Conservation (phyloP, 2,888 invertebrate species). For the Heteropelma amictum region DNA sequence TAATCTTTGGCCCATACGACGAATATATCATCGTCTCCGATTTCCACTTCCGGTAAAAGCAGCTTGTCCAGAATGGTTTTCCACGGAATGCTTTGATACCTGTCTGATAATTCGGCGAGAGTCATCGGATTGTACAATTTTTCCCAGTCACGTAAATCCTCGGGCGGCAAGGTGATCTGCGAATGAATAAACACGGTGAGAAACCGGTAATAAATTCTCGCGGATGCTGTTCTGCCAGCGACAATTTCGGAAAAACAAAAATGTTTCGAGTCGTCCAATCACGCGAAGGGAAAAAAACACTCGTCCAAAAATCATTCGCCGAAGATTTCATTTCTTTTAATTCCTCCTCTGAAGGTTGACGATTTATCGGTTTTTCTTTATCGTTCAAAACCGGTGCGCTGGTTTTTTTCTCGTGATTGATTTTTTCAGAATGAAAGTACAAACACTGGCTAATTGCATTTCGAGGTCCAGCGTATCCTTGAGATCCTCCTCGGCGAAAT, state of each 20-base stretch:
- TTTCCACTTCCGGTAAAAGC: constrained; percentile 82
- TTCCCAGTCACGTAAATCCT: constrained; percentile 93
- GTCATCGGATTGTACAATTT: constrained; percentile 94
- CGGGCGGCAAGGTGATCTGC: constrained; percentile 83
- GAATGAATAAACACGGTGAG: constrained; percentile 35
- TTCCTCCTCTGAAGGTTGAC: too few species aligned
- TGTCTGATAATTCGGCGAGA: constrained; percentile 85
- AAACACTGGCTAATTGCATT: constrained; percentile 93
- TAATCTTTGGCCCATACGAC: constrained; percentile 92
- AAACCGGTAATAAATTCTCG: neutral
- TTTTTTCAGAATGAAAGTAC: too few species aligned
- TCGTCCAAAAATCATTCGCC: too few species aligned
- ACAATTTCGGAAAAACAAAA: too few species aligned
- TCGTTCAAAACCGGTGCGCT: too few species aligned
- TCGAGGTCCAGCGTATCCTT: constrained; percentile 91
- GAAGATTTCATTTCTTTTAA: too few species aligned
- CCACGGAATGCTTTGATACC: constrained; percentile 90
- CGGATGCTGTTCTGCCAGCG: too few species aligned
- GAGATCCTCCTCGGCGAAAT: constrained; percentile 84
- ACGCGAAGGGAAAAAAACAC: too few species aligned
- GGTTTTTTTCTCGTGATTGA: too few species aligned
- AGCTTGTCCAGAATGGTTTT: constrained; percentile 90
- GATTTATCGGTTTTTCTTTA: too few species aligned
- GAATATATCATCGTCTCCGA: constrained; percentile 86
- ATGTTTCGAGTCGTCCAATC: too few species aligned